Percentiles rank a stretch among this genome's conserved stretches.
These are phyloP conservation scores for Ficedula albicollis DNA, from an alignment of 2,797 vertebrate genomes.

Conservation along the genomic window DNA sequence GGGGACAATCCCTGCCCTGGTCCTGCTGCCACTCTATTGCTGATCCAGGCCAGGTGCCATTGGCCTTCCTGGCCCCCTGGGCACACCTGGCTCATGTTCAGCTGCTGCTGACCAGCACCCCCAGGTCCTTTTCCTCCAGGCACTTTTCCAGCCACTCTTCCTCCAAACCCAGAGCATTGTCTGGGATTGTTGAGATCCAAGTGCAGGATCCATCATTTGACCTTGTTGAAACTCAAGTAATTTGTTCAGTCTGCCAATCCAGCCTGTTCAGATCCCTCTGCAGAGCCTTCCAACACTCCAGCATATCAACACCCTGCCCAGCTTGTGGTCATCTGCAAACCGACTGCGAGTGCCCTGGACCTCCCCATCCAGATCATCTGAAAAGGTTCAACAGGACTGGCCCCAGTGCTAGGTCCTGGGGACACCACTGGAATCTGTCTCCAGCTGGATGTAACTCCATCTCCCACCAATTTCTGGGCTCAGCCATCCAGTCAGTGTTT, in stretches of 20 bases:
- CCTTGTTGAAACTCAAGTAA: rapidly evolving
- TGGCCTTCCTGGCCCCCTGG: not conserved
- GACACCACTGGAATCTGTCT: rapidly evolving
- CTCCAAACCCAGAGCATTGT: not conserved
- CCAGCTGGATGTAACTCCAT: not conserved
- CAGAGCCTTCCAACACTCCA: not conserved
- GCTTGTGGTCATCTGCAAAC: not conserved
- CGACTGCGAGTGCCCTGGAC: not conserved
- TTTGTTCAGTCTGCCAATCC: rapidly evolving
- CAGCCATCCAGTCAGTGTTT: not conserved
- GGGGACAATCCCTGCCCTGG: not conserved
- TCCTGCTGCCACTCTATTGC: not conserved
- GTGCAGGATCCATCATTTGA: not conserved
- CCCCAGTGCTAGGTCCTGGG: not conserved
- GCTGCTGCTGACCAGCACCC: rapidly evolving
- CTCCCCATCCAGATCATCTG: not conserved
- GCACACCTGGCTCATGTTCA: not conserved
- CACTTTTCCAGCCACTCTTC: not conserved
- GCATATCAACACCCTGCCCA: not conserved
- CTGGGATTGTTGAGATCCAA: not conserved
- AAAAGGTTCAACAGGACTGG: not conserved
- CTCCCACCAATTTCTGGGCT: no score
- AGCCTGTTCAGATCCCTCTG: not conserved
- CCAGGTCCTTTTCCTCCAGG: rapidly evolving
- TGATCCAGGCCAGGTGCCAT: not conserved